These are phyloP conservation scores for Ceramica pisi DNA, from an alignment of 2,888 invertebrate species.

Conservation along the genomic window DNA sequence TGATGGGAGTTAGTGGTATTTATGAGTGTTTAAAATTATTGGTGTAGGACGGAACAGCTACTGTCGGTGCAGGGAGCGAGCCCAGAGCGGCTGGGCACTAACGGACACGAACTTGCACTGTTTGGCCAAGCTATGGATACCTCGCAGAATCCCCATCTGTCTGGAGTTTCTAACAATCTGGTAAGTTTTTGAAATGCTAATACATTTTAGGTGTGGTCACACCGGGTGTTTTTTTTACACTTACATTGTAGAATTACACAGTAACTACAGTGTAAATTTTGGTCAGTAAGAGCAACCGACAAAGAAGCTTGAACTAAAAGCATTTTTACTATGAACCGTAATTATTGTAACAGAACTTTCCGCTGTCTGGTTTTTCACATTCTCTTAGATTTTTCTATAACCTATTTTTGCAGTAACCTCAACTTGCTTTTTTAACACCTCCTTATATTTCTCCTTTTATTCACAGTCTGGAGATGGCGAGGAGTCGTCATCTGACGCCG, in stretches of 20 bases:
- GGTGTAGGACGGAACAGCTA: constrained; percentile 88
- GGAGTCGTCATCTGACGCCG: constrained; percentile 96
- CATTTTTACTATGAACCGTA: no score
- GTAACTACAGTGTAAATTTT: no score
- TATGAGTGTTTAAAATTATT: constrained; percentile 76
- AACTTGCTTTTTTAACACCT: not conserved
- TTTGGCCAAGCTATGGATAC: constrained; percentile 95
- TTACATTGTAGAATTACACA: no score
- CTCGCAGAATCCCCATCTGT: constrained; percentile 92
- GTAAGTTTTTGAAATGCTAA: constrained; percentile 71
- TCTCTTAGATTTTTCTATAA: not conserved
- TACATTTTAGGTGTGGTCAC: no score
- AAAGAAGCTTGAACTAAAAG: no score
- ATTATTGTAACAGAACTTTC: no score
- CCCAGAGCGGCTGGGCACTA: constrained; percentile 91
- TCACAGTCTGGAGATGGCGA: constrained; percentile 92
- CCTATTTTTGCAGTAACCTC: not conserved
- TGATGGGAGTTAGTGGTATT: constrained; percentile 68
- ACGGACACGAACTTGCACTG: constrained; percentile 93
- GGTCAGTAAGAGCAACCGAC: no score
- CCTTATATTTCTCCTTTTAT: not conserved
- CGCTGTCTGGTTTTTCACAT: no score
- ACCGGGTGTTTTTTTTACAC: no score
- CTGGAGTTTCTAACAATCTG: constrained; percentile 89
- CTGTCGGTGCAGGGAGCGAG: constrained; percentile 87